Evolutionary conservation across 1,140 invertebrate genomes (phyloP).

Genomic region (Holcopasites calliopsidis): DNA sequence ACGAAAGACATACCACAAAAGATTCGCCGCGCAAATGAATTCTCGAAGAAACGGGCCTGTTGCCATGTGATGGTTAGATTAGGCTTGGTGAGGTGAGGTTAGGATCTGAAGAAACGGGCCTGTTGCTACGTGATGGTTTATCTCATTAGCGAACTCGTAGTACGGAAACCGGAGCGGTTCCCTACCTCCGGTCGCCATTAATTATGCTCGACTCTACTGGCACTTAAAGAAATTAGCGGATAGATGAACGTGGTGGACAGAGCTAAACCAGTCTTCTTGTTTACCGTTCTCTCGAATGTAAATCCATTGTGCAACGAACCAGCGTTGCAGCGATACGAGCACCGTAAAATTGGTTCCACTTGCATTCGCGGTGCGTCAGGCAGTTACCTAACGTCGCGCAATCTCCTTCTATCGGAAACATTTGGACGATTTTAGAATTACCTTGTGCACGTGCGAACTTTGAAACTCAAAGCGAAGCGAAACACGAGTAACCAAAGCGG

Average conservation of each 20-base stretch:
- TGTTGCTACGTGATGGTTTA: too few species aligned
- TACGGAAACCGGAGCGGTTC: slow-evolving; percentile 64
- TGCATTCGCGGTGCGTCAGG: slow-evolving; percentile 54
- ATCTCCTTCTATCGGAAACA: slow-evolving; percentile 26
- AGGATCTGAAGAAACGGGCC: too few species aligned
- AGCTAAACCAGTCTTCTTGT: not conserved
- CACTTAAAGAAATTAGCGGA: slow-evolving; percentile 72
- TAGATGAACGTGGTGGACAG: slow-evolving; percentile 34
- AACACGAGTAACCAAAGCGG: slow-evolving; percentile 38
- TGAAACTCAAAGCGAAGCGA: too few species aligned
- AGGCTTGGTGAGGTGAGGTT: too few species aligned
- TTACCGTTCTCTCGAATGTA: slow-evolving; percentile 52
- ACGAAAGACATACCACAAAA: too few species aligned
- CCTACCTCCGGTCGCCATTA: slow-evolving; percentile 59
- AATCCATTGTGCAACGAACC: slow-evolving; percentile 68
- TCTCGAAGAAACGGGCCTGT: too few species aligned
- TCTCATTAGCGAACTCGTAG: slow-evolving; percentile 64
- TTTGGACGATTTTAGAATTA: not conserved
- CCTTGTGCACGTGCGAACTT: not conserved
- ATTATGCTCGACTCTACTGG: slow-evolving; percentile 63
- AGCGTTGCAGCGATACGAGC: slow-evolving; percentile 32
- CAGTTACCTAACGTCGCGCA: slow-evolving; percentile 61
- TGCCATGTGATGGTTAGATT: too few species aligned
- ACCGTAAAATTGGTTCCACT: slow-evolving; percentile 68
- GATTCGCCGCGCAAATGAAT: too few species aligned